These are phyloP conservation scores for Regulus satrapa DNA, from an alignment of 2,113 vertebrate genomes.

Conservation along the genomic window DNA sequence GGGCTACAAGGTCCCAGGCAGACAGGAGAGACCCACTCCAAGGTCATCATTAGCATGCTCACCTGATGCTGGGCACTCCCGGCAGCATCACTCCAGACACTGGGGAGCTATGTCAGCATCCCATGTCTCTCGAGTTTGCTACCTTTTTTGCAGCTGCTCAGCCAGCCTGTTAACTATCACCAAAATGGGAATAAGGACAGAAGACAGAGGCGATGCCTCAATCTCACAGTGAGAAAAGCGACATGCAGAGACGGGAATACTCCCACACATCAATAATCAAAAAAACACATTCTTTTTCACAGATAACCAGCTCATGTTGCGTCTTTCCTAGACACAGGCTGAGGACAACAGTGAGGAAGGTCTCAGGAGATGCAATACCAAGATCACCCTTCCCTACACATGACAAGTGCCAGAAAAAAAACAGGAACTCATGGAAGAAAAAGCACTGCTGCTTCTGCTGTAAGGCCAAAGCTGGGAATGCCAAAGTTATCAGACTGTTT, in stretches of 20 bases:
- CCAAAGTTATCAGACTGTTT: background rate
- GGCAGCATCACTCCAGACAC: background rate
- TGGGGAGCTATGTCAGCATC: background rate
- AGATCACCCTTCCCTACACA: background rate
- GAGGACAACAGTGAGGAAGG: background rate
- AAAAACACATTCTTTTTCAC: background rate
- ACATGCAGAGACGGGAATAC: background rate
- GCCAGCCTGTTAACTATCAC: background rate
- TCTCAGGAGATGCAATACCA: background rate
- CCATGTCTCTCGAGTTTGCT: background rate
- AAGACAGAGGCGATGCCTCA: background rate
- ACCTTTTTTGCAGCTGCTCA: background rate
- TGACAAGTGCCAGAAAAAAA: background rate
- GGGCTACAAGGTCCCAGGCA: background rate
- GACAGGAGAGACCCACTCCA: background rate
- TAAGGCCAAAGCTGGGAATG: background rate
- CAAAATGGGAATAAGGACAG: background rate
- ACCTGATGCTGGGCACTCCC: background rate
- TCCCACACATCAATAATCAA: background rate
- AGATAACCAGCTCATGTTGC: background rate
- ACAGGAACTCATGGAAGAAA: fast-evolving
- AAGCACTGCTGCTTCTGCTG: background rate
- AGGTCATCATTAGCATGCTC: fast-evolving
- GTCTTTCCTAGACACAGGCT: background rate
- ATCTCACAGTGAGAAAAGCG: background rate